Base-by-base conservation (phyloP, 2,113 vertebrate species). In the Ptychochromis oligacanthus region DNA sequence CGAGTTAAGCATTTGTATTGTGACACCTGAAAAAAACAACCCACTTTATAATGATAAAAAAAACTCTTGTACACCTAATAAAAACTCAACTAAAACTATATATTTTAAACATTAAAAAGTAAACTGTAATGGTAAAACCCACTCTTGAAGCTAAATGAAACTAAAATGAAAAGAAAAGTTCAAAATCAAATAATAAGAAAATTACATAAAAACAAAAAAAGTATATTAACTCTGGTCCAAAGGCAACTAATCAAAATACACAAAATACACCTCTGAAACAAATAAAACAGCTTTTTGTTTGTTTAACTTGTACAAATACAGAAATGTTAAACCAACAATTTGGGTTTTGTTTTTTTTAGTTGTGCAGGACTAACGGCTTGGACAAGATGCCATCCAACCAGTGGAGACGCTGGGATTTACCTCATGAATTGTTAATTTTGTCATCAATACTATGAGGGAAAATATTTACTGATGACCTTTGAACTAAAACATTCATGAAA, bases 161-260 rank as follows among this genome's bases (percentile, higher is more conserved):
- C n/a, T 34, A 62, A 62, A 36, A 7, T 20, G 36, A 36, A 36
- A 36, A 36, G 5, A 36, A 36, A 36, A 36, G 28, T 31, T 31
- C 28, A 31, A 40, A 40, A 64, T 40, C 36, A 64, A 65, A 65
- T 65, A 17, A 43, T 43, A 65, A 31, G 3, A n/a, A 43, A 43
- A 65, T 43, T 43, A 43, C n/a, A 43, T 1, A 24, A 65, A 65
- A 0, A 6, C 22, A 0, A 1, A 43, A n/a, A 6, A 24, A 65
- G 22, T 43, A 40, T 1, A 40, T 65, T 64, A 64, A 64, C 20
- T 40, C 2, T 62, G 36, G 12, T 64, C 13, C 9, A 65, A 65
- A 43, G 36, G 36, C 2, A 65, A 24, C 1, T 24, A 65, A 0
- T 65, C 61, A 24, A 65, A 65, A 65, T 65, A 24, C n/a, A 40